Conservation (phyloP, 2,888 invertebrate species). For the Drosophila acutilabella region DNA sequence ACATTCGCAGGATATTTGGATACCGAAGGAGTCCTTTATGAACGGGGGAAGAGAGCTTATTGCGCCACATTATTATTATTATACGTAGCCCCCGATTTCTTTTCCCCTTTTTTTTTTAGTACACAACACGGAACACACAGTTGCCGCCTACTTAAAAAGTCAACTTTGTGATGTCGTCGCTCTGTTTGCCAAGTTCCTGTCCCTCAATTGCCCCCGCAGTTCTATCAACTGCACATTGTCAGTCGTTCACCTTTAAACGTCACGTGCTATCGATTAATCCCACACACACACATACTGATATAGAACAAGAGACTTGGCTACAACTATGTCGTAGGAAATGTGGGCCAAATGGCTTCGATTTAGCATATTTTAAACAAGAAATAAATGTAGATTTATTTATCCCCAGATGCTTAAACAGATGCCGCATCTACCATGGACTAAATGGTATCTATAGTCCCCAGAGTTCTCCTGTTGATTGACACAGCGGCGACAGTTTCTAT, state of each 20-base stretch:
- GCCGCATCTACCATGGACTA: constrained; percentile 19
- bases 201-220: constrained; percentile 2
- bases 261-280: constrained; percentile 83
- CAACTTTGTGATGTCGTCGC: constrained; percentile 67
- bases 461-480: constrained; percentile 21
- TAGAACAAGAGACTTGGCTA: constrained; percentile 8
- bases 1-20: constrained; percentile 19
- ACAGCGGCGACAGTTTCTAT: constrained; percentile 32
- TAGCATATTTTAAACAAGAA: constrained; percentile 30
- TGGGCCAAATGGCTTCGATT: constrained; percentile 52
- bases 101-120: constrained; percentile 1
- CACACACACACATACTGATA: constrained; percentile 10
- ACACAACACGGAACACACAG: not conserved
- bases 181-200: constrained; percentile 55
- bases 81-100: constrained; percentile 21
- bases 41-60: constrained; percentile 44
- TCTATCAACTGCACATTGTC: constrained; percentile 42
- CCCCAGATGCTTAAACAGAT: constrained; percentile 34
- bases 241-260: constrained; percentile 83
- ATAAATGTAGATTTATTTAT: constrained; percentile 69
- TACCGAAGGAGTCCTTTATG: constrained; percentile 13
- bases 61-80: constrained; percentile 65
- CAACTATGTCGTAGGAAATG: constrained; percentile 36
- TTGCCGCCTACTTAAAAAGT: constrained; percentile 73
- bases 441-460: constrained; percentile 39